Evolutionary conservation across 1,140 invertebrate genomes (phyloP).

Genomic region (Orussus abietinus): DNA sequence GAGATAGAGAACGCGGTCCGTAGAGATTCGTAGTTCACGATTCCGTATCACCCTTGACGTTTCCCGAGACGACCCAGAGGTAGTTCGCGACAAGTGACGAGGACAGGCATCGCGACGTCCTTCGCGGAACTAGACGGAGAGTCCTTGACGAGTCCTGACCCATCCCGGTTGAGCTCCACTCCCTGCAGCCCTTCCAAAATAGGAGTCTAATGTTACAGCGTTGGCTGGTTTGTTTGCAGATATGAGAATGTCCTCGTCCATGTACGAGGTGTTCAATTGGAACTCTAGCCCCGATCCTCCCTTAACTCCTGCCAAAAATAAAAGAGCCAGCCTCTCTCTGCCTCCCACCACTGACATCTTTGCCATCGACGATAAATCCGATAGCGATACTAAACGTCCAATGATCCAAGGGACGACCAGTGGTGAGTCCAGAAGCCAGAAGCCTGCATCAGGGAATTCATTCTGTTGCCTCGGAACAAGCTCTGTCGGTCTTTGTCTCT

Average conservation of each 20-base stretch:
- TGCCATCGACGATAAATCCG: conserved; percentile 51
- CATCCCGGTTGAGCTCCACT: too few species aligned
- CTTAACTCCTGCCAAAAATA: conserved; percentile 50
- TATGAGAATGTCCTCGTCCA: conserved; percentile 68
- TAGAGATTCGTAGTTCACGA: too few species aligned
- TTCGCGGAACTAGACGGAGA: too few species aligned
- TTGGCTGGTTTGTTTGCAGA: conserved; percentile 56
- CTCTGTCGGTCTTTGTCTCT: background rate
- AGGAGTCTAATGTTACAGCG: conserved; percentile 21
- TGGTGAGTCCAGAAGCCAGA: conserved; percentile 43
- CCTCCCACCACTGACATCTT: conserved; percentile 54
- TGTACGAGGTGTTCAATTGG: conserved; percentile 76
- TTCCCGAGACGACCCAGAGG: too few species aligned
- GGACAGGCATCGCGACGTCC: too few species aligned
- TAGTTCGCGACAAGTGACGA: too few species aligned
- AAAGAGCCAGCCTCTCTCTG: conserved; percentile 52
- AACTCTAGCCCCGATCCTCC: conserved; percentile 52
- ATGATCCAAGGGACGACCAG: conserved; percentile 45
- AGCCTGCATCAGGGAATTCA: conserved; percentile 16
- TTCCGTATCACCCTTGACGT: too few species aligned
- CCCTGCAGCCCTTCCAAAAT: too few species aligned
- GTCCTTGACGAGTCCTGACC: too few species aligned
- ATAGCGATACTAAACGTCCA: conserved; percentile 48
- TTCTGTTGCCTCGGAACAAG: conserved; percentile 9
- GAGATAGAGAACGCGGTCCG: too few species aligned